Evolutionary conservation across 2,888 invertebrate genomes (phyloP).

Genomic region (Lochmaea crataegi): DNA sequence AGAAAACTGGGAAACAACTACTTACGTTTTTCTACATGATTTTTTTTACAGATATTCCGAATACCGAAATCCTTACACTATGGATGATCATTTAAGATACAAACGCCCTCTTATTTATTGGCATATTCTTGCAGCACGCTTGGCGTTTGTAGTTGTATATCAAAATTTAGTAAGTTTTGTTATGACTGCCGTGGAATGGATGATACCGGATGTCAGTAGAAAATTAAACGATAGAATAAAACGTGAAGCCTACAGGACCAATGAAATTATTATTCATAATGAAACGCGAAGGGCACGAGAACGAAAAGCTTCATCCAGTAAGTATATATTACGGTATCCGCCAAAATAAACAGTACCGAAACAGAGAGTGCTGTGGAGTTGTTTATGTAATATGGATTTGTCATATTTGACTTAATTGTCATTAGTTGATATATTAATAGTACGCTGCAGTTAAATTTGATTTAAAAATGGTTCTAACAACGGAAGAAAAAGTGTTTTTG

Average conservation of each 20-base stretch:
- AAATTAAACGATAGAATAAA: constrained; percentile 78
- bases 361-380: too few species aligned
- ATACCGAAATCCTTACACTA: constrained; percentile 72
- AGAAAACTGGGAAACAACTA: too few species aligned
- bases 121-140: constrained; percentile 78
- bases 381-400: too few species aligned
- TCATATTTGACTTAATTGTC: too few species aligned
- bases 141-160: constrained; percentile 82
- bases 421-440: too few species aligned
- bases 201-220: constrained; percentile 81
- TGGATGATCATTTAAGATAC: constrained; percentile 68
- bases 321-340: constrained; percentile 35
- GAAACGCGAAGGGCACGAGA: constrained; percentile 70
- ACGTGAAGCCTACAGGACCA: constrained; percentile 77
- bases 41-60: constrained; percentile 73
- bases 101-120: constrained; percentile 77
- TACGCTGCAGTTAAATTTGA: too few species aligned
- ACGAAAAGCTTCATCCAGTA: constrained; percentile 41
- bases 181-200: constrained; percentile 79
- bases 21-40: neutral
- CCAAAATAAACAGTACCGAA: too few species aligned
- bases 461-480: too few species aligned
- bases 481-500: too few species aligned
- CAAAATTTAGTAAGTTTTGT: constrained; percentile 82
- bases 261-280: constrained; percentile 78